A percentile compares a stretch with the other conserved stretches of the same genome.
Conservation (phyloP, 2,888 invertebrate genomes). For the Dryomyza anilis region DNA sequence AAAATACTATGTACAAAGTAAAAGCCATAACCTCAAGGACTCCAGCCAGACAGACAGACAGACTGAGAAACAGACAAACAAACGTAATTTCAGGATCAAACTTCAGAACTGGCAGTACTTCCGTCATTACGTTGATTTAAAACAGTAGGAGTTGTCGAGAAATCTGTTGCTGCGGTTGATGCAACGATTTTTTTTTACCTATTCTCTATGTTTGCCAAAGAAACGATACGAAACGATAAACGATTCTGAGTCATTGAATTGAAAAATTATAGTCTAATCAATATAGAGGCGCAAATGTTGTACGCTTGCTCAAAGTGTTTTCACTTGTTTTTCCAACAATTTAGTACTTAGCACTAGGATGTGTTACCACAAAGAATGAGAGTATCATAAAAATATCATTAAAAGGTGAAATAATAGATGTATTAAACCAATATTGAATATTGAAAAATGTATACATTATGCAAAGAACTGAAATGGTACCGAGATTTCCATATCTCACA, state of each 20-base stretch:
- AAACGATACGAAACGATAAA: conserved; percentile 21
- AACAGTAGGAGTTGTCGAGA: conserved; percentile 13
- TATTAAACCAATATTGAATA: no score
- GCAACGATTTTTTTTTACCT: no score
- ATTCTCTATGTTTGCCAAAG: no score
- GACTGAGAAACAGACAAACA: conserved; percentile 36
- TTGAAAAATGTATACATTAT: no score
- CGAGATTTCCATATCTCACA: no score
- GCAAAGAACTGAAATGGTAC: no score
- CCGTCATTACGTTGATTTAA: conserved; percentile 32
- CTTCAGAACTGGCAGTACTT: conserved; percentile 32
- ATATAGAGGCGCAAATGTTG: conserved; percentile 33
- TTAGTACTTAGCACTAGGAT: conserved; percentile 44
- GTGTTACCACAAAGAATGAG: no score
- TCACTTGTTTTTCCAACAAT: conserved; percentile 57
- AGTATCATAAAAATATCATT: no score
- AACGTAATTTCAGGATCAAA: conserved; percentile 49
- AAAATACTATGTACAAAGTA: neutral
- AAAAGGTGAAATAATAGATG: no score
- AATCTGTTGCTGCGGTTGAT: no score
- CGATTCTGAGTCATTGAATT: conserved; percentile 52
- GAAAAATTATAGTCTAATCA: conserved; percentile 58
- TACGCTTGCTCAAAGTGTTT: conserved; percentile 46
- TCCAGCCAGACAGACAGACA: conserved; percentile 16
- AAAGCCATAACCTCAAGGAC: conserved; percentile 38